phyloP scores from a whole-genome alignment of 2,113 vertebrate species.

The Corythaeola cristata region DNA sequence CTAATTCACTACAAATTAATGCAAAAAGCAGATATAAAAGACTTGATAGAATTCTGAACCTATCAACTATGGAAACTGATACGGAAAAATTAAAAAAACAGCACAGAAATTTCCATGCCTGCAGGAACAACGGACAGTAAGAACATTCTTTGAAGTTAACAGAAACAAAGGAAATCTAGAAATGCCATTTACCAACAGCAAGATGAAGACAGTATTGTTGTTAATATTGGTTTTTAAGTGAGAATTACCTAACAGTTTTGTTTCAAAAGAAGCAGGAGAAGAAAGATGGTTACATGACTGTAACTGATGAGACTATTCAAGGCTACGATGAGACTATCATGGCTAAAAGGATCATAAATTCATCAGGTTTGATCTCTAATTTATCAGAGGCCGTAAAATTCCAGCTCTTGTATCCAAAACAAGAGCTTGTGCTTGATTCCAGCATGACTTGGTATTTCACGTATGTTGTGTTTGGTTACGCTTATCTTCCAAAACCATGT shows the following conservation, averaged over 20 bases:
- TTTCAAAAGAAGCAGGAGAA: not conserved
- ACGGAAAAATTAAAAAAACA: not conserved
- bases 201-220: not conserved
- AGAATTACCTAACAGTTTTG: not conserved
- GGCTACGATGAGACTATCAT: not conserved
- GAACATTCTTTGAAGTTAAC: not conserved
- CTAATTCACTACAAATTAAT: not conserved
- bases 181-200: not conserved
- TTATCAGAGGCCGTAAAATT: not conserved
- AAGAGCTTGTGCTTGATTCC: not conserved
- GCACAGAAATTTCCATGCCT: not conserved
- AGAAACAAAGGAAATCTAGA: not conserved
- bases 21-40: not conserved
- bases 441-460: not conserved
- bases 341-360: not conserved
- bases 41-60: not conserved
- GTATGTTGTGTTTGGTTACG: fast-evolving
- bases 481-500: not conserved
- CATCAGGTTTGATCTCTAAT: not conserved
- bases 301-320: not conserved
- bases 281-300: not conserved
- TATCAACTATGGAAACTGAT: not conserved
- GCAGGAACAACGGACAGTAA: not conserved
- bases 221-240: not conserved
- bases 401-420: not conserved